Conservation (phyloP, 2,113 vertebrate species). For the Aleadryas rufinucha region DNA sequence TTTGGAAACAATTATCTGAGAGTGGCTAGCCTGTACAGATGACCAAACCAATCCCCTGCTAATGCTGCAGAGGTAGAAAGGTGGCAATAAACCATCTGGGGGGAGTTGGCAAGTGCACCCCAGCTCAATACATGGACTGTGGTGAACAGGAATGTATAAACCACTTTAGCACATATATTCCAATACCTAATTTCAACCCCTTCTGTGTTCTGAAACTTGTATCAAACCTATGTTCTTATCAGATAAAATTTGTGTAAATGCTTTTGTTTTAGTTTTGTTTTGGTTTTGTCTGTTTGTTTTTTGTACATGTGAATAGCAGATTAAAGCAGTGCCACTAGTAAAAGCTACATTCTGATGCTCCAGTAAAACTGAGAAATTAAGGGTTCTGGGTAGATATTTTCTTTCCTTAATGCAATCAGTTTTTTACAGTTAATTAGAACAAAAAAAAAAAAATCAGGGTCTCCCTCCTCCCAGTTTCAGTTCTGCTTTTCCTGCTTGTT, state of each 20-base stretch:
- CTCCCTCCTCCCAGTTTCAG: rapidly evolving
- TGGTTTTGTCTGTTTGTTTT: background rate
- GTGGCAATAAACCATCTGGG: background rate
- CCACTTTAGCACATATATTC: background rate
- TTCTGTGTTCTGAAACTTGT: background rate
- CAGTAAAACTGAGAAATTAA: background rate
- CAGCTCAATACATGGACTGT: background rate
- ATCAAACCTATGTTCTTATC: background rate
- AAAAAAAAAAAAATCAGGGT: background rate
- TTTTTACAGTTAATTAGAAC: background rate
- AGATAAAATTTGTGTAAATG: background rate
- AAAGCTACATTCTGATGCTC: background rate
- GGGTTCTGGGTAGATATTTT: background rate
- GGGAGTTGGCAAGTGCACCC: background rate
- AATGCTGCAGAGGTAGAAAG: background rate
- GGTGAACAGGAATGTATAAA: background rate
- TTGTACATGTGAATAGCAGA: background rate
- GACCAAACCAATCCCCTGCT: background rate
- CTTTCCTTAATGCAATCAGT: background rate
- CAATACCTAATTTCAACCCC: background rate
- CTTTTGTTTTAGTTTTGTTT: background rate
- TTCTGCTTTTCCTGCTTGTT: background rate
- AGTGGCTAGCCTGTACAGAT: background rate
- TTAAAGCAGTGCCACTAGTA: background rate
- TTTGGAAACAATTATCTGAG: background rate